Evolutionary conservation across 2,113 vertebrate species (phyloP).

Genomic region (Australoheros scitulus): DNA sequence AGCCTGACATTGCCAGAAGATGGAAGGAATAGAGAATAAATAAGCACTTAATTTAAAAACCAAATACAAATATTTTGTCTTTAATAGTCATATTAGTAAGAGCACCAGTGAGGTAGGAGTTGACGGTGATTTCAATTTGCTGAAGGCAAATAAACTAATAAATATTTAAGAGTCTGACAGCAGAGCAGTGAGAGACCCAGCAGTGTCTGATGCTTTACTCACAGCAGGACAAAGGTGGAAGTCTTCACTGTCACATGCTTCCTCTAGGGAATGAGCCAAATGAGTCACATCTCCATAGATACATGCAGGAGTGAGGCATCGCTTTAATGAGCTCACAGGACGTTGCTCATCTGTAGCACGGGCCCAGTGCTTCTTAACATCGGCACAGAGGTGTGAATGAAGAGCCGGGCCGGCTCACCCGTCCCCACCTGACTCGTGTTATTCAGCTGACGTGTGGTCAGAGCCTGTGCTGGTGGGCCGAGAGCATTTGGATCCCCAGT

Average conservation of each 20-base stretch:
- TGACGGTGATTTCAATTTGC: neutral
- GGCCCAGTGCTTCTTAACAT: neutral
- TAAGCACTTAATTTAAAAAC: neutral
- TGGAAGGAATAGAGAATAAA: neutral
- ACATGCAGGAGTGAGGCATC: neutral
- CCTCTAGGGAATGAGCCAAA: neutral
- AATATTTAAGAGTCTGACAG: neutral
- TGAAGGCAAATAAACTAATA: neutral
- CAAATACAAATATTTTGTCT: neutral
- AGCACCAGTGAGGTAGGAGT: neutral
- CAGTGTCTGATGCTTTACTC: neutral
- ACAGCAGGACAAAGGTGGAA: neutral
- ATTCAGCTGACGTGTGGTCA: neutral
- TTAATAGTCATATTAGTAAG: neutral
- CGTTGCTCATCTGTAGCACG: neutral
- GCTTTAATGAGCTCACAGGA: slow-evolving; percentile 3
- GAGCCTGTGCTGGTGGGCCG: slow-evolving; percentile 6
- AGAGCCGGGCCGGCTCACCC: neutral
- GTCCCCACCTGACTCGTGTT: neutral
- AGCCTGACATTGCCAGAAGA: neutral
- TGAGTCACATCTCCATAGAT: slow-evolving; percentile 7
- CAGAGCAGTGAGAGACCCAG: neutral
- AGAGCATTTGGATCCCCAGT: neutral
- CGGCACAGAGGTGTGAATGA: neutral
- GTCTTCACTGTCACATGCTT: neutral